Base-by-base conservation (phyloP, 2,888 invertebrate genomes). In the Ennomos fuscantarius region DNA sequence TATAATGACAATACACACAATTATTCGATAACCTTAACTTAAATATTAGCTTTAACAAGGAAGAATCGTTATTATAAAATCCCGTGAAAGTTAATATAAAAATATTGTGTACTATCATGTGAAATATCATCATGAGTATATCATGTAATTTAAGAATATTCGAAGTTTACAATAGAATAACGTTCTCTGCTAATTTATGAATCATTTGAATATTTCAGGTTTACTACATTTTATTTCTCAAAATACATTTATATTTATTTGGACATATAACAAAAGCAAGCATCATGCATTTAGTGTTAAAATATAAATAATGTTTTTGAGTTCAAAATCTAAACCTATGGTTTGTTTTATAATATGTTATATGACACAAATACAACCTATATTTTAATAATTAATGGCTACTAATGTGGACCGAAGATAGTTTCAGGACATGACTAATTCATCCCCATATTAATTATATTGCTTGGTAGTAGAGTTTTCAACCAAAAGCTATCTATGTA, bases 1-100 rank as follows among this genome's bases (percentile, higher is more conserved):
- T 15, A 52, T 37, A 35, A 37, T 33, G n/a, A 42, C 37, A 33
- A 37, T 43, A 37, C 35, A 41, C 10, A 42, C 11, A 24, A 15
- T 35, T 34, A 41, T 50, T 32, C 8, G 11, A 15, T 44, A 36
- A 37, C 12, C 11, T 52, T 33, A 40, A 40, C 31, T 39, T 47
- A 36, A n/a, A n/a, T 43, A 35, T 75, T 79, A 76, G 70, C 46
- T 56, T 46, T 42, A 33, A 70, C 77, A 77, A 74, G 75, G 66
- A 76, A 78, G 74, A 75, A 61, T 36, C 68, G 60, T 65, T 49
- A 55, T 34, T 51, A 48, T 12, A 61, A 46, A 43, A 50, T 67
- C 35, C 37, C 44, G 15, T 43, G 48, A 48, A 43, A 10, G 12
- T 1, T 9, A 46, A 49, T 59, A 59, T 32, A 54, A 59, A 46